Evolutionary conservation across 2,113 vertebrate species (phyloP).

Genomic region (Peromyscus maniculatus): DNA sequence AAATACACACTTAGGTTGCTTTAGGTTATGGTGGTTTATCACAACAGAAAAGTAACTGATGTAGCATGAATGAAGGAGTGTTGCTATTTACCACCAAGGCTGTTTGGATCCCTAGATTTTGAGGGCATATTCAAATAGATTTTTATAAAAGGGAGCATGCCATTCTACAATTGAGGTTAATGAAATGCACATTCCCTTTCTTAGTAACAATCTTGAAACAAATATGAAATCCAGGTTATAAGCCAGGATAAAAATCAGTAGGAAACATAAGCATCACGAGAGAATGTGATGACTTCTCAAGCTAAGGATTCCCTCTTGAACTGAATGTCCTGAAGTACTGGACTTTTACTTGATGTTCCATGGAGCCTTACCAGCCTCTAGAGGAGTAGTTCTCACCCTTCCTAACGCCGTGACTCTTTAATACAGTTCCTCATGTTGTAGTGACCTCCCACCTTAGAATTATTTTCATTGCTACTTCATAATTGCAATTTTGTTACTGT

Average conservation of each 20-base stretch:
- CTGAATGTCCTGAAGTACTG: neutral
- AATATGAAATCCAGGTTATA: neutral
- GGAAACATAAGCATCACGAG: neutral
- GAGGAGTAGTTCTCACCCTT: neutral
- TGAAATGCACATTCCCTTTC: conserved; percentile 43
- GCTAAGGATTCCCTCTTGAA: neutral
- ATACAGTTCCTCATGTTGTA: neutral
- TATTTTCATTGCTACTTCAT: neutral
- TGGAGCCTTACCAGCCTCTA: neutral
- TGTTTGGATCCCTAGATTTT: neutral
- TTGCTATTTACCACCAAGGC: neutral
- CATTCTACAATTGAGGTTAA: conserved; percentile 11
- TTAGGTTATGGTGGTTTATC: neutral
- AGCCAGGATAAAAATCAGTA: neutral
- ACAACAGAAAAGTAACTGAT: neutral
- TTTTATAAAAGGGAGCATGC: neutral
- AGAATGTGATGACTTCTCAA: neutral
- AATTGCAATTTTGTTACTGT: neutral
- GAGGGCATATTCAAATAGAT: neutral
- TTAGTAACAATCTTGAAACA: neutral
- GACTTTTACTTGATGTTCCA: neutral
- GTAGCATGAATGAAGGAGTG: neutral
- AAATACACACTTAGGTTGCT: neutral
- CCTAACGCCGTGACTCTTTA: neutral
- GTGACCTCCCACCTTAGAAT: neutral